Percentiles rank a stretch among this genome's conserved stretches.
These are phyloP conservation scores for Lepidotrigona ventralis DNA, from an alignment of 1,140 invertebrate species.

Conservation along the genomic window DNA sequence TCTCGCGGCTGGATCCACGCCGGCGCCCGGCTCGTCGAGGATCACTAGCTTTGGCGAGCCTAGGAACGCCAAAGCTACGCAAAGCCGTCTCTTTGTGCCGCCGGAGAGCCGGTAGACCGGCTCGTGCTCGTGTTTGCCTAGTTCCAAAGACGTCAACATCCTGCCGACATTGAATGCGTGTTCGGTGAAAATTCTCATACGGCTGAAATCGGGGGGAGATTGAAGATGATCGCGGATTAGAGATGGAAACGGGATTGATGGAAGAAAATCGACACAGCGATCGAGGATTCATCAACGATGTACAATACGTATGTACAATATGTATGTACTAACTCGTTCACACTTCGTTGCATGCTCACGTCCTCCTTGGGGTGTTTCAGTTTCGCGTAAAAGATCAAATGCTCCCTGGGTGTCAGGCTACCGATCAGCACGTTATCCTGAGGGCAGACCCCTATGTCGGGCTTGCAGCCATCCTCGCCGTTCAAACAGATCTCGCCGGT, in stretches of 20 bases:
- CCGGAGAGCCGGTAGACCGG: slow-evolving; percentile 82
- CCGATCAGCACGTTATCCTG: slow-evolving; percentile 92
- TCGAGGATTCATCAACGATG: background rate
- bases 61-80: slow-evolving; percentile 87
- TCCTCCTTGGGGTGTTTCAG: slow-evolving; percentile 82
- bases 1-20: slow-evolving; percentile 89
- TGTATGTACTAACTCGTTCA: slow-evolving; percentile 77
- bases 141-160: slow-evolving; percentile 81
- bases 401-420: slow-evolving; percentile 89
- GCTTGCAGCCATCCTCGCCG: slow-evolving; percentile 71
- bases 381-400: slow-evolving; percentile 88
- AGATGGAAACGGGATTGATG: background rate
- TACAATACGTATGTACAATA: too few relatives aligned
- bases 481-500: slow-evolving; percentile 81
- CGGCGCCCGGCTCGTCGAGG: slow-evolving; percentile 91
- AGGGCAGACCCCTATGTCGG: slow-evolving; percentile 88
- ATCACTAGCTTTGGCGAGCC: slow-evolving; percentile 91
- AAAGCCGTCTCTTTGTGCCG: slow-evolving; percentile 83
- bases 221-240: background rate
- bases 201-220: too few relatives aligned
- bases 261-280: background rate
- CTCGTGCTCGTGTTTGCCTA: slow-evolving; percentile 81
- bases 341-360: slow-evolving; percentile 71
- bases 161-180: slow-evolving; percentile 59
- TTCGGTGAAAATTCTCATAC: too few relatives aligned